Evolutionary conservation across 2,113 vertebrate genomes (phyloP).

Genomic region (Microcebus lehilahytsara): DNA sequence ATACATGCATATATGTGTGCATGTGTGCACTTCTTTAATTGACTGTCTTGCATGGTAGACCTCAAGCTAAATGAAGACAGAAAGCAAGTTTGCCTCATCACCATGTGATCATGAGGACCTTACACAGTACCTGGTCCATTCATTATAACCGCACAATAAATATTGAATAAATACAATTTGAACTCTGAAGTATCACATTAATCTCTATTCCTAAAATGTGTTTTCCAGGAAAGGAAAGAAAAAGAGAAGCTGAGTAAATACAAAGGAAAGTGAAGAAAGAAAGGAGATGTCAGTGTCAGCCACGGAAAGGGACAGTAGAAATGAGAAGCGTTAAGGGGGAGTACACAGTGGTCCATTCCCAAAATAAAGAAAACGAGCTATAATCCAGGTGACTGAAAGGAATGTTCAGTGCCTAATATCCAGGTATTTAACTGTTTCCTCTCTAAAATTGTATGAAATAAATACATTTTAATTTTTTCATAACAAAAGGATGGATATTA

Average conservation of each 20-base stretch:
- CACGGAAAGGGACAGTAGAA: neutral
- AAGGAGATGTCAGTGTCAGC: neutral
- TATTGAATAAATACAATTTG: neutral
- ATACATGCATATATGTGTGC: too few species aligned
- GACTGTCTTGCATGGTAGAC: neutral
- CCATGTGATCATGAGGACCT: neutral
- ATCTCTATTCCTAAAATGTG: neutral
- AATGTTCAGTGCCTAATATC: neutral
- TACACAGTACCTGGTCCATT: neutral
- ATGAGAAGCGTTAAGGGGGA: neutral
- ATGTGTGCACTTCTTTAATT: neutral
- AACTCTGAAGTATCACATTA: neutral
- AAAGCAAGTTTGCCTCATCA: neutral
- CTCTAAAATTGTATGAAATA: neutral
- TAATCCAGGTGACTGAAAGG: neutral
- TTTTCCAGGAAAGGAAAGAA: neutral
- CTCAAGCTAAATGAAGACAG: neutral
- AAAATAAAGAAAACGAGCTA: neutral
- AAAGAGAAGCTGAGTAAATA: neutral
- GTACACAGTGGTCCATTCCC: neutral
- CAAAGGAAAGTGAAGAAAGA: neutral
- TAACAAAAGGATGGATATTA: neutral
- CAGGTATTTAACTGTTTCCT: neutral
- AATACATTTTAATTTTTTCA: neutral
- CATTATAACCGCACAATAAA: neutral